phyloP scores from a whole-genome alignment of 2,797 vertebrate genomes.

The Schizopygopsis pylzovi region DNA sequence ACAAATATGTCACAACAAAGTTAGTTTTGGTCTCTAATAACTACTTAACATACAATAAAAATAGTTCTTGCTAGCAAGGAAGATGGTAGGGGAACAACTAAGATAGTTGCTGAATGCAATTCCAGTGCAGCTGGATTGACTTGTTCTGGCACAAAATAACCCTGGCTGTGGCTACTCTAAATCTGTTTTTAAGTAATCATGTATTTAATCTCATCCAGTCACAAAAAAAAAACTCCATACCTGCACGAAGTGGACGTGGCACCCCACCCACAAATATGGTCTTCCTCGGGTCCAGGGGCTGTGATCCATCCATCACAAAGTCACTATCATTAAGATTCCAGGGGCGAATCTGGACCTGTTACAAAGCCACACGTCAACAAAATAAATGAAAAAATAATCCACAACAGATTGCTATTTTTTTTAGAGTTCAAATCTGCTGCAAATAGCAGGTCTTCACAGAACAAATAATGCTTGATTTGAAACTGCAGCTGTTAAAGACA shows the following conservation, averaged over 20 bases:
- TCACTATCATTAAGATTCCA: constrained; percentile 99
- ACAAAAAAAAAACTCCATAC: constrained; percentile 70
- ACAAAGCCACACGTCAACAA: neutral
- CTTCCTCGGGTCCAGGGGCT: constrained; percentile 97
- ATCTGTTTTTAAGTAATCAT: too few species aligned
- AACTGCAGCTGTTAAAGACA: neutral
- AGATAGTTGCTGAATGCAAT: neutral
- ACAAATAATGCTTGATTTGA: neutral
- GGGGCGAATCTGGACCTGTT: constrained; percentile 97
- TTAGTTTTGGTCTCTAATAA: neutral
- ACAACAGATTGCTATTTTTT: neutral
- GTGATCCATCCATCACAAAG: constrained; percentile 99
- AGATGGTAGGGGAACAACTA: neutral
- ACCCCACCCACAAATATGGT: constrained; percentile 99
- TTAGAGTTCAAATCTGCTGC: neutral
- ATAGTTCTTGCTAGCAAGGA: neutral
- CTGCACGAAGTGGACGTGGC: constrained; percentile 96
- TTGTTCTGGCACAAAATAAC: neutral
- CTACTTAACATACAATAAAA: neutral
- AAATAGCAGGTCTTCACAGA: neutral
- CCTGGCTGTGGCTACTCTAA: neutral
- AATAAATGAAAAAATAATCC: constrained; percentile 9
- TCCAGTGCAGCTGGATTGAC: neutral
- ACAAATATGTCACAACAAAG: neutral
- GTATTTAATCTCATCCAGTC: neutral